These are phyloP conservation scores for Cerastis leucographa DNA, from an alignment of 2,888 invertebrate species.

Conservation along the genomic window DNA sequence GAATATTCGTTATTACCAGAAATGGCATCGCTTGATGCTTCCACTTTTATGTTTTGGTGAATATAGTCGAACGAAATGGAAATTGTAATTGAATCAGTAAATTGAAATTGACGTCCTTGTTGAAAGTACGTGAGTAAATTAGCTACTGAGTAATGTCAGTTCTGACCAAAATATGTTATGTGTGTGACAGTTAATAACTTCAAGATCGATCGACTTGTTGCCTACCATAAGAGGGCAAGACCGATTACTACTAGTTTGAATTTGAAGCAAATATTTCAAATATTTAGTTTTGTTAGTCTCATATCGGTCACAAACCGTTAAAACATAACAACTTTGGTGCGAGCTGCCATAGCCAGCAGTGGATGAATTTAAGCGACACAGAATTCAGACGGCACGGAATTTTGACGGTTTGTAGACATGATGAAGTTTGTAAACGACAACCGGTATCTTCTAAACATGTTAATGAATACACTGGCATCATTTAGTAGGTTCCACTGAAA, in stretches of 20 bases:
- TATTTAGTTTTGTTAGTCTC: not conserved
- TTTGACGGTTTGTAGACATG: not conserved
- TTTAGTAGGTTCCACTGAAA: constrained; percentile 25
- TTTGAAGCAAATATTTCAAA: not conserved
- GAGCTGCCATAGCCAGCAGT: not conserved
- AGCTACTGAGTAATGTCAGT: no score
- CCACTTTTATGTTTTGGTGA: no score
- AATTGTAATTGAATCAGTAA: no score
- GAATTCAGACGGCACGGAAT: no score
- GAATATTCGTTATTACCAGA: no score
- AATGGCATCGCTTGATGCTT: no score
- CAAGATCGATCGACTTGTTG: not conserved
- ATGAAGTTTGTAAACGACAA: not conserved
- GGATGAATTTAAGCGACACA: not conserved
- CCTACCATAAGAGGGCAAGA: not conserved
- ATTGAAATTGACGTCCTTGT: no score
- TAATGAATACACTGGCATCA: constrained; percentile 13
- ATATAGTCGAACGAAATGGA: no score
- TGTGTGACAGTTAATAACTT: not conserved
- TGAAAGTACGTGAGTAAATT: no score
- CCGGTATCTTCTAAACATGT: constrained; percentile 7
- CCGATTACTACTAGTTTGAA: not conserved
- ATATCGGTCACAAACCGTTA: not conserved
- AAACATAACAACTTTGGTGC: not conserved
- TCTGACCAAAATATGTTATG: no score